Percentiles rank a stretch among this genome's conserved stretches.
Conservation (phyloP, 2,797 vertebrate genomes). For the Poeciliopsis turneri region DNA sequence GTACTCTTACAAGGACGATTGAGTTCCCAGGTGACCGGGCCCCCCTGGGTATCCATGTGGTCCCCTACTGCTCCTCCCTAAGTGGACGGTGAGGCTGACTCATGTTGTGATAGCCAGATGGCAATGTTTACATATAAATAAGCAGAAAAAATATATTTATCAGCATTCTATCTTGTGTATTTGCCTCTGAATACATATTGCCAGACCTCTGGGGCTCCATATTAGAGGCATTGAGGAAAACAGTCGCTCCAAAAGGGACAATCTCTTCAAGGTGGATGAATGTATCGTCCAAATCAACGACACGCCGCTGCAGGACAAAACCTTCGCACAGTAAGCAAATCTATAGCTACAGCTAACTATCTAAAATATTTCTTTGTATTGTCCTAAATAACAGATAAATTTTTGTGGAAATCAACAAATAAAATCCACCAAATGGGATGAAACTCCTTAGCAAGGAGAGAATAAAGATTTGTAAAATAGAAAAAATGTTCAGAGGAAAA, state of each 20-base stretch:
- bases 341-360: not conserved
- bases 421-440: not conserved
- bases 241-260: constrained; percentile 88
- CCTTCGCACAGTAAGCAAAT: constrained; percentile 89
- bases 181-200: constrained; percentile 21
- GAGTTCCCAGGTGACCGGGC: constrained; percentile 88
- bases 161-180: constrained; percentile 29
- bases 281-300: constrained; percentile 94
- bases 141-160: constrained; percentile 5
- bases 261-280: constrained; percentile 89
- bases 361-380: not conserved
- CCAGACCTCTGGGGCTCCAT: constrained; percentile 90
- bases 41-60: constrained; percentile 93
- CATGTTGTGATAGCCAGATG: constrained; percentile 34
- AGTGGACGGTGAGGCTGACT: constrained; percentile 89
- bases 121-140: constrained; percentile 27
- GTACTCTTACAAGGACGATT: constrained; percentile 86
- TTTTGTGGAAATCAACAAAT: not conserved
- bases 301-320: constrained; percentile 89
- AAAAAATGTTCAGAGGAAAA: not conserved
- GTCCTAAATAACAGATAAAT: not conserved
- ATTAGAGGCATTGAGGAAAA: constrained; percentile 90
- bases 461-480: not conserved
- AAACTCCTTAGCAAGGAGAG: not conserved
- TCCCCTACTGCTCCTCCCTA: constrained; percentile 94